Conservation (phyloP, 2,888 invertebrate genomes). For the Mesorhabditis sp. region DNA sequence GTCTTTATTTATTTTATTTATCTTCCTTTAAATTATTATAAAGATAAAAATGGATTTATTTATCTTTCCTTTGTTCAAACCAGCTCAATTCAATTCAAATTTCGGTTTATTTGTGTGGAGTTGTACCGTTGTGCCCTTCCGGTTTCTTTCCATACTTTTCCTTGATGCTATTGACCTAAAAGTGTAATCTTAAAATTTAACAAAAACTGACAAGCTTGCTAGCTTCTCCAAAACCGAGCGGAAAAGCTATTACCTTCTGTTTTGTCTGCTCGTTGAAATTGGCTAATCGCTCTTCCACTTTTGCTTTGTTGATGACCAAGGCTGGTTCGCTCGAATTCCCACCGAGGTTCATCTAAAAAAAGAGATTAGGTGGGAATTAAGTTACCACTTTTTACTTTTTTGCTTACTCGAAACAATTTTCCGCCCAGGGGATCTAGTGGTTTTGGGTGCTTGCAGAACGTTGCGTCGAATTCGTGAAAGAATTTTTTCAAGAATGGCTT, state of each 20-base stretch:
- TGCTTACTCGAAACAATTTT: background rate
- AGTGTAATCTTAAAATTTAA: background rate
- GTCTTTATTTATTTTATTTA: too few species aligned
- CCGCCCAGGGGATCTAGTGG: background rate
- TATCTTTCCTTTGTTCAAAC: too few species aligned
- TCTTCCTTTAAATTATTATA: too few species aligned
- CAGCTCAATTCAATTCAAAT: too few species aligned
- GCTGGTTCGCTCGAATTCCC: background rate
- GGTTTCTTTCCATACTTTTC: background rate
- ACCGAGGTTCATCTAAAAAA: constrained; percentile 4
- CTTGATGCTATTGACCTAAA: background rate
- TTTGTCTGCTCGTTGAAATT: background rate
- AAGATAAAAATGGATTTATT: too few species aligned
- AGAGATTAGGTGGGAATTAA: background rate
- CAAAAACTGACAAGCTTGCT: background rate
- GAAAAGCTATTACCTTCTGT: background rate
- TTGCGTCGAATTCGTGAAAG: background rate
- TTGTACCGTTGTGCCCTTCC: too few species aligned
- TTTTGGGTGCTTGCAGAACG: constrained; percentile 1
- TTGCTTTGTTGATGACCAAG: constrained; percentile 3
- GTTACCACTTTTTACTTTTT: too few species aligned
- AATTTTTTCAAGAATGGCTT: constrained; percentile 1
- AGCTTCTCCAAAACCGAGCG: background rate
- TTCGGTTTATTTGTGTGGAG: too few species aligned
- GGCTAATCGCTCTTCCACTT: background rate